These are phyloP conservation scores for Enteromius unitaeniatus DNA, from an alignment of 2,797 vertebrate species.

Conservation along the genomic window DNA sequence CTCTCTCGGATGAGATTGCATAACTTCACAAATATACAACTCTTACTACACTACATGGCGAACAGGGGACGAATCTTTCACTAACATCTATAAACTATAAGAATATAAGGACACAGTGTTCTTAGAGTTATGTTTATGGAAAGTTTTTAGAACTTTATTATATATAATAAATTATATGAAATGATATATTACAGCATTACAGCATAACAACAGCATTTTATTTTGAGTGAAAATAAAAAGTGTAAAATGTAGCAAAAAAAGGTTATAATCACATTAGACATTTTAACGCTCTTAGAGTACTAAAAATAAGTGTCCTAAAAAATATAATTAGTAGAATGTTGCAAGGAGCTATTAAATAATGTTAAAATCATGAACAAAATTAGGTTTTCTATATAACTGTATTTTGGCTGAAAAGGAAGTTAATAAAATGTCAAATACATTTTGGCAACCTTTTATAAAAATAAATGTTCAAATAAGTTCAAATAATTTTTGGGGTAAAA, in stretches of 20 bases:
- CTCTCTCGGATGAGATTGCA: conserved; percentile 28
- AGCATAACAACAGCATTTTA: no score
- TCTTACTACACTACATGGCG: not conserved
- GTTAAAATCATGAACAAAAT: not conserved
- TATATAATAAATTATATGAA: not conserved
- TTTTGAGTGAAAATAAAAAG: no score
- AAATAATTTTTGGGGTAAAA: no score
- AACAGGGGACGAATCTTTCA: not conserved
- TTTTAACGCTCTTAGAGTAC: not conserved
- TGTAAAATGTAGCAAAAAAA: no score
- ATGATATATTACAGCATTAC: no score
- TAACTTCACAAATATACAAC: conserved; percentile 16
- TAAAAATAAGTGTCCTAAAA: not conserved
- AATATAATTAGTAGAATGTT: not conserved
- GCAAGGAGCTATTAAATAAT: not conserved
- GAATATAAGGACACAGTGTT: not conserved
- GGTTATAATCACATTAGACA: not conserved
- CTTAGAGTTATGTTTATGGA: not conserved
- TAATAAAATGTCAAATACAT: no score
- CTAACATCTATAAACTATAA: not conserved
- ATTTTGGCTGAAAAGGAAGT: not conserved
- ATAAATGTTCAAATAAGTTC: not conserved
- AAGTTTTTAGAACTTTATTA: not conserved
- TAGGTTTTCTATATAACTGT: not conserved
- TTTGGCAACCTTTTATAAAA: not conserved